Evolutionary conservation across 2,888 invertebrate species (phyloP), one percentile per base, ranked within the genome.

Genomic region (Allacma fusca): DNA sequence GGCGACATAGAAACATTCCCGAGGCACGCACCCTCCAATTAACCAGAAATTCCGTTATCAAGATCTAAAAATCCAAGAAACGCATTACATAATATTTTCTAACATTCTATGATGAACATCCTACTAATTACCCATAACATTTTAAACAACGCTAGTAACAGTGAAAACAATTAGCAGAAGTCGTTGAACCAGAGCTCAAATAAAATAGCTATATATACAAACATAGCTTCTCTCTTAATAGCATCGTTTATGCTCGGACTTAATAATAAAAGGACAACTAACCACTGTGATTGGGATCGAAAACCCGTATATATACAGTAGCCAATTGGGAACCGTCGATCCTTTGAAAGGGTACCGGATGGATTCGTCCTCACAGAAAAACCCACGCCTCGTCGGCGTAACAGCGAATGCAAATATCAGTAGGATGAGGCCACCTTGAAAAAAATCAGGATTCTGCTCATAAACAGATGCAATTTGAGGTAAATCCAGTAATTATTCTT

Each of bases 361-460:
- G 75, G 94, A 93, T 86, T 96, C 94, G 88, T 98, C 98, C 87
- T 96, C 92, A 88, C 98, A 98, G 89, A 94, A 97, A 89, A 97
- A 97, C 50, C 98, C 98, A 80, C 98, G 86, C 73, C 82, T 76
- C 19, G 75, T 81, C 50, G 83, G 83, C 28, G 79, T 65, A 64
- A 84, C 83, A 62, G 72, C 79, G 44, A 79, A 74, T 72, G 82
- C 81, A 73, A 82, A 81, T 79, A 83, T 75, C 44, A 84, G 82
- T 40, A 84, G 83, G 57, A 79, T 40, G 75, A 83, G 75, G n/a
- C 83, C 83, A 80, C 83, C 83, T 84, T 81, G 40, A 34, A 9
- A n/a, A n/a, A 71, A 73, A 59, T 62, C 62, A 62, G 24, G 23
- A 62, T 26, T 62, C 62, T n/a, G n/a, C n/a, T n/a, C n/a, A n/a